Base-by-base conservation (phyloP, 2,888 invertebrate species). In the Sicus ferrugineus region DNA sequence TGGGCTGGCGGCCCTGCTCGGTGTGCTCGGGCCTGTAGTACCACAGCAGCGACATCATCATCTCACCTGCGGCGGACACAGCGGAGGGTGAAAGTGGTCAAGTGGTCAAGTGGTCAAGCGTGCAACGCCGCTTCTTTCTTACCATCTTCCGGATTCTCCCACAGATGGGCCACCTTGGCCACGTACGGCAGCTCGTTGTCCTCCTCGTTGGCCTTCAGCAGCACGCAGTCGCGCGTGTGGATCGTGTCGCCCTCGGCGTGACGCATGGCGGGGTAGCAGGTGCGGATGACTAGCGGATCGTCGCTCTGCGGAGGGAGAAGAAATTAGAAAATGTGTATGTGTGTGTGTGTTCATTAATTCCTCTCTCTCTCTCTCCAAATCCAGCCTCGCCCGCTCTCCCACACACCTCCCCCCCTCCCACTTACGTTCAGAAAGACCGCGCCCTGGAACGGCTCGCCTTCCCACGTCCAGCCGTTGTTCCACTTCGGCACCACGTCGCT, bases 11-110 rank as follows among this genome's bases (percentile, higher is more conserved):
- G 28, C 96, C 97, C 80, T 91, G 92, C 81, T 97, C 97, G 19
- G 97, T 96, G 86, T 98, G 97, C 86, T 98, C 98, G 0, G 97
- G 97, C 79, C 97, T 91, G 87, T 98, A 98, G 88, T 97, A 98
- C 98, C 98, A 98, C 75, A 97, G 88, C 72, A 98, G 87, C 3
- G 96, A 96, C 88, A 97, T 93, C 96, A 96, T 96, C 96, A 97
- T 97, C 87, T 97, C 97, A 71, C 95, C 97, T 96, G 85, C 0
- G 85, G 81, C 70, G 72, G 31, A 19, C 52, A 19, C 6, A 56
- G 42, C 7, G 3, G 56, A 38, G n/a, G 2, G 21, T 30, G 7
- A 19, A 21, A 23, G 26, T 31, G n/a, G 11, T 42, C 1, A n/a
- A 3, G n/a, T n/a, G 3, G 42, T n/a, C 7, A 9, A 0, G 16